phyloP scores from a whole-genome alignment of 2,888 invertebrate species.

The Caenorhabditis zanzibari region DNA sequence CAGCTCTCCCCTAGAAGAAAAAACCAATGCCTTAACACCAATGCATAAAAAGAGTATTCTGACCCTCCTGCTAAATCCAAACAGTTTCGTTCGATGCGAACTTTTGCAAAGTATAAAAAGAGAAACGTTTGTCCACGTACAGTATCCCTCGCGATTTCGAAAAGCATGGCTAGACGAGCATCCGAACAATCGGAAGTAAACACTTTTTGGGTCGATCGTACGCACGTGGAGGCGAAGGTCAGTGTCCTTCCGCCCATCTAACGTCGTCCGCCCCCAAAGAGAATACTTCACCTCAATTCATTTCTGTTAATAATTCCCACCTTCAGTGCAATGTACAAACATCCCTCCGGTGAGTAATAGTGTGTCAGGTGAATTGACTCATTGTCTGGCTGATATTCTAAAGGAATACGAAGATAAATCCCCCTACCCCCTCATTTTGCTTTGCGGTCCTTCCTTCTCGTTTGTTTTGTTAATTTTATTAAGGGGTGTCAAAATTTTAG shows the following conservation, averaged over 20 bases:
- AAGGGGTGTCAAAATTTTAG: too few species aligned
- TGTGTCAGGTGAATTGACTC: conserved; percentile 7
- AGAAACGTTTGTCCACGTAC: conserved; percentile 50
- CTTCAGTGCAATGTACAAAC: conserved; percentile 11
- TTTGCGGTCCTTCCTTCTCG: background rate
- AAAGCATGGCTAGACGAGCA: conserved; percentile 63
- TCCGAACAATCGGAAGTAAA: conserved; percentile 57
- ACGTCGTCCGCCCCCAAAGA: conserved; percentile 43
- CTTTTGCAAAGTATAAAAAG: conserved; percentile 40
- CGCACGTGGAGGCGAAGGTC: conserved; percentile 52
- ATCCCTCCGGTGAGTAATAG: conserved; percentile 20
- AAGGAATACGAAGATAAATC: conserved; percentile 1
- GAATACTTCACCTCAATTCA: conserved; percentile 49
- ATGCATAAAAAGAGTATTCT: background rate
- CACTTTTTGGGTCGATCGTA: conserved; percentile 34
- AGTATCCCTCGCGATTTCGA: conserved; percentile 46
- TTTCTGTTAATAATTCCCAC: conserved; percentile 21
- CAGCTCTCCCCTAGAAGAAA: too few species aligned
- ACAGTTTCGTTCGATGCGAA: conserved; percentile 38
- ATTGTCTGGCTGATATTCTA: conserved; percentile 21
- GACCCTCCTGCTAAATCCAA: conserved; percentile 28
- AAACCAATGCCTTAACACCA: too few species aligned
- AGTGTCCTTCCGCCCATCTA: conserved; percentile 1
- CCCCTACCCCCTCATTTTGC: background rate
- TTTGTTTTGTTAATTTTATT: background rate